Base-by-base conservation (phyloP, 2,113 vertebrate species). In the Oncorhynchus clarkii region DNA sequence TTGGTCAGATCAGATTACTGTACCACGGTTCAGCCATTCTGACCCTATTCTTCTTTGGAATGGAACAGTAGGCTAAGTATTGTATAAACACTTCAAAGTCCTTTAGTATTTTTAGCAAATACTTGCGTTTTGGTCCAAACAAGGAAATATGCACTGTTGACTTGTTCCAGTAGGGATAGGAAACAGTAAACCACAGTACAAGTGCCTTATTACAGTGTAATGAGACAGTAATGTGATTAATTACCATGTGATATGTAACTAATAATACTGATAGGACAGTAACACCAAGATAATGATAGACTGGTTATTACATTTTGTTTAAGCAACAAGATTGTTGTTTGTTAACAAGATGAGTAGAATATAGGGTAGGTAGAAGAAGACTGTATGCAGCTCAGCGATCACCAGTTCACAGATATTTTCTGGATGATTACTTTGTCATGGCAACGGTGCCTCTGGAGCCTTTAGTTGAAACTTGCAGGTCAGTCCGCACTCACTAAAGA, bases 201-300 rank as follows among this genome's bases (percentile, higher is more conserved):
- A 91, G 89, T 88, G 87, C 80, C 88, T 91, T 93, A 89, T 45
- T 45, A 45, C 39, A 45, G 16, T 54, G 16, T 54, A 18, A 54
- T 54, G 16, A 54, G 51, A 18, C 49, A 14, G 49, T 51, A 3
- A 51, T 51, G 49, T 51, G 49, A 51, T 51, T 16, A 51, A 16
- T 62, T 62, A 62, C 20, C 3, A 64, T 22, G 5, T 45, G 39
- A 45, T 45, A 11, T 45, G 39, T 4, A 45, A 45, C 2, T 2
- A 45, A 11, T 12, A 45, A 45, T 45, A 45, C 2, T 3, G 39
- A 45, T 45, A 45, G 39, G 39, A 45, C 39, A 45, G 39, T 45
- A 45, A 45, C 39, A 45, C 39, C 8, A 45, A 45, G 9, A 45
- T 11, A 45, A 45, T 45, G 2, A 45, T 45, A 45, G 39, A 45